A percentile compares a stretch with the other conserved stretches of the same genome.
Conservation (phyloP, 2,113 vertebrate species). For the Oceanites oceanicus region DNA sequence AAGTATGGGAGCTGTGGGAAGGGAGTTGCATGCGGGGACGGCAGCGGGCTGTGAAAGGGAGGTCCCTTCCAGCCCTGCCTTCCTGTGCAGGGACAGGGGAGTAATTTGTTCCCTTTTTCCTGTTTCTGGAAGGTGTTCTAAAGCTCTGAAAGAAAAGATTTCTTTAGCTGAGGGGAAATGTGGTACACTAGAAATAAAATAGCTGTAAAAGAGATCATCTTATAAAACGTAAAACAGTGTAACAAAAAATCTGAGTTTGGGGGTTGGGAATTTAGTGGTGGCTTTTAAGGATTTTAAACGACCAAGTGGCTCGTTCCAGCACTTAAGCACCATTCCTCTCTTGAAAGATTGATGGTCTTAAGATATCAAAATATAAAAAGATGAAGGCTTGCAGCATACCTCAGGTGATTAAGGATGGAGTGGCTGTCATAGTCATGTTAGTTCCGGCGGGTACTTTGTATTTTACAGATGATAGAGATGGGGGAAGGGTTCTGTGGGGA, state of each 20-base stretch:
- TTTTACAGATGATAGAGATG: background rate
- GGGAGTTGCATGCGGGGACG: background rate
- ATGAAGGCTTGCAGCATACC: background rate
- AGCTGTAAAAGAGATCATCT: background rate
- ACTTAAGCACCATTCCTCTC: background rate
- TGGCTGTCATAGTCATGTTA: background rate
- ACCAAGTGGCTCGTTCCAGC: background rate
- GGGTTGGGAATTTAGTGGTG: background rate
- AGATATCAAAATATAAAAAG: background rate
- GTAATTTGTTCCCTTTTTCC: background rate
- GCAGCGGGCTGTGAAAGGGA: background rate
- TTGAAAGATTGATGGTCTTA: background rate
- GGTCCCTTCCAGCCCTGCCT: background rate
- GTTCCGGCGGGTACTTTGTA: accelerated
- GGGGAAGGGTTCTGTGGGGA: background rate
- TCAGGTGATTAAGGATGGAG: background rate
- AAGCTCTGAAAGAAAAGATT: background rate
- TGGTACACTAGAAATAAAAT: background rate
- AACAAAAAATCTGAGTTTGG: background rate
- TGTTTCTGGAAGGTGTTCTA: background rate
- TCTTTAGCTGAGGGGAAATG: background rate
- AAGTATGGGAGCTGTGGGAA: background rate
- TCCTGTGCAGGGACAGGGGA: background rate
- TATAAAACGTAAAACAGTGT: background rate
- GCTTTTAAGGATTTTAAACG: background rate